Evolutionary conservation across 2,888 invertebrate genomes (phyloP).

Genomic region (Halictus ligatus): DNA sequence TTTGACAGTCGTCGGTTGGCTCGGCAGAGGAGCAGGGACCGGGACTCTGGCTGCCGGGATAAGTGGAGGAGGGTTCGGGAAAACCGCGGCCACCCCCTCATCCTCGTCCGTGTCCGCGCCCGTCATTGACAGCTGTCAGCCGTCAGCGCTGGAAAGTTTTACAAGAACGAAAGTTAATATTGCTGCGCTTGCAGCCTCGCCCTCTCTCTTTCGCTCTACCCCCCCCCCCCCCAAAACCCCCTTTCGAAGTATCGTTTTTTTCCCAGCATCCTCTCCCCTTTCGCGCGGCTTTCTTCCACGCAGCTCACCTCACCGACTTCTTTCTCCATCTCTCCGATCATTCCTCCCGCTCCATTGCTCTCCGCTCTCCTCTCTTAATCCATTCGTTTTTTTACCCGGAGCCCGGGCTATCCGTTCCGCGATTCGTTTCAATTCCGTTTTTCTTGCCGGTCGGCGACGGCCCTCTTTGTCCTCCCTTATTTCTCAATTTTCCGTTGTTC

Average conservation of each 20-base stretch:
- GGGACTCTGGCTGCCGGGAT: slow-evolving; percentile 48
- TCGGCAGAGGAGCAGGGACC: slow-evolving; percentile 41
- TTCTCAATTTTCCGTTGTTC: slow-evolving; percentile 26
- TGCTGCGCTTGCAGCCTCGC: slow-evolving; percentile 77
- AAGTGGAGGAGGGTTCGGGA: slow-evolving; percentile 59
- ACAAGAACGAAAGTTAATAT: slow-evolving; percentile 78
- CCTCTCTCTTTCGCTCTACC: background rate
- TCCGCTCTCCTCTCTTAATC: slow-evolving; percentile 27
- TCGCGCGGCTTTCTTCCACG: background rate
- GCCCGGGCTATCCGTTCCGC: background rate
- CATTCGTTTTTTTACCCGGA: slow-evolving; percentile 13
- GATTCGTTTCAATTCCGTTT: slow-evolving; percentile 17
- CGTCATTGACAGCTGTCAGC: slow-evolving; percentile 80
- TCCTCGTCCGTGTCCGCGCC: slow-evolving; percentile 33
- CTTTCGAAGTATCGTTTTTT: slow-evolving; percentile 6
- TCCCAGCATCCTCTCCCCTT: background rate
- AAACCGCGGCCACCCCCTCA: slow-evolving; percentile 66
- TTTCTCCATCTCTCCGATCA: background rate
- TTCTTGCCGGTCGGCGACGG: background rate
- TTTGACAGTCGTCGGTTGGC: slow-evolving; percentile 74
- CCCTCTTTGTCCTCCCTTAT: slow-evolving; percentile 16
- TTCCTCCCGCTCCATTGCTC: background rate
- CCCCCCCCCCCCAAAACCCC: background rate
- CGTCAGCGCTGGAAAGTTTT: slow-evolving; percentile 79
- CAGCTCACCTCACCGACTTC: background rate